Evolutionary conservation across 2,888 invertebrate genomes (phyloP), one percentile per base, ranked within the genome.

Genomic region (Rhyacophila evoluta): DNA sequence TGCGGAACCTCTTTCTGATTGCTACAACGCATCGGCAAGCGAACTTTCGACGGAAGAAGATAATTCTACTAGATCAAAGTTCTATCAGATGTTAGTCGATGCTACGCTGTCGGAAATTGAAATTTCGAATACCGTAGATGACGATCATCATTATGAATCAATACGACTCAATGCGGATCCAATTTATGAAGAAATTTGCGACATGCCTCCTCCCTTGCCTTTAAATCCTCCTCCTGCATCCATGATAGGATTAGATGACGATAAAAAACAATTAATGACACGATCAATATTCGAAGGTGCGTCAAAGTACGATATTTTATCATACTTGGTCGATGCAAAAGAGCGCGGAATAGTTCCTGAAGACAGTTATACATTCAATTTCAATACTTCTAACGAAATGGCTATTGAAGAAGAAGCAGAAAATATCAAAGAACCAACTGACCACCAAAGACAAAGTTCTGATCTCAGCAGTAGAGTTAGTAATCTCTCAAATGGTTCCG

Each of bases 241-340:
- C n/a, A 88, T 92, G 25, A 91, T 93, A 83, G 91, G 93, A 71
- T 86, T 92, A 81, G 92, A 95, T 78, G 91, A 94, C 83, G 94
- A 94, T 75, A 94, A 94, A 84, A 94, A 94, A 84, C 88, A 86
- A 84, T 90, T 89, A 79, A 93, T 91, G 81, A 92, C 91, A 71
- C 91, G 92, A 82, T 94, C 94, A 71, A 94, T 94, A 85, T 94
- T 95, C 88, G 93, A 94, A 88, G 93, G 95, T 73, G 95, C 95
- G 79, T 95, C 96, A 11, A 96, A 96, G 86, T 96, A 96, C 84
- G 97, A 97, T 84, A 95, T 97, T 84, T 89, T 97, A 73, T 96
- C 95, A 80, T 97, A 97, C 85, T 89, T 97, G 82, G 96, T 97
- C 80, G 96, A 96, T 86, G 95, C 96, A 80, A 95, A 95, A 87